Conservation (phyloP, 2,888 invertebrate species). For the Icerya purchasi region DNA sequence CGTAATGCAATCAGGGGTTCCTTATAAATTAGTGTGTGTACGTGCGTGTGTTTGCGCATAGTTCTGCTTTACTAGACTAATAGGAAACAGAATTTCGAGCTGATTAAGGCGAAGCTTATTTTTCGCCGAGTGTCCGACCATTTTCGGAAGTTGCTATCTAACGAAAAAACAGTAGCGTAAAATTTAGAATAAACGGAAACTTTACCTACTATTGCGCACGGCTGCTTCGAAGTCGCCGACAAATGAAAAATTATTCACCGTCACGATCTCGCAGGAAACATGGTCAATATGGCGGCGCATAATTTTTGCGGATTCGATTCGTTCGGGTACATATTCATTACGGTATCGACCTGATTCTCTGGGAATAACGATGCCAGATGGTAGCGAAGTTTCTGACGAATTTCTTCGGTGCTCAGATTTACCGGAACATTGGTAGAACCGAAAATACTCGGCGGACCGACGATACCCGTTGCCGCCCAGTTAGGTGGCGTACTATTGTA, state of each 20-base stretch:
- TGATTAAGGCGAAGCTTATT: too few species aligned
- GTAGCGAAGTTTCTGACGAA: conserved; percentile 56
- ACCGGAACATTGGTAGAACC: not conserved
- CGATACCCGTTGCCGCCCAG: conserved; percentile 16
- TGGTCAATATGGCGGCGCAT: conserved; percentile 61
- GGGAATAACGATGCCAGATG: conserved; percentile 82
- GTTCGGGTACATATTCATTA: conserved; percentile 69
- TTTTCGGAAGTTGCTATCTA: too few species aligned
- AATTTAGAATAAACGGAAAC: too few species aligned
- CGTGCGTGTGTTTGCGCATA: too few species aligned
- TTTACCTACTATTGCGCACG: too few species aligned
- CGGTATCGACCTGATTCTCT: conserved; percentile 66
- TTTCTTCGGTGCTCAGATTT: conserved; percentile 32
- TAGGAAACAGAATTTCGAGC: too few species aligned
- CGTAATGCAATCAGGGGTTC: too few species aligned
- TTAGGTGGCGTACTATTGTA: conserved; percentile 11
- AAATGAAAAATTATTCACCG: conserved; percentile 2
- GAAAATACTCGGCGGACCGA: conserved; percentile 22
- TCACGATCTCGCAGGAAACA: conserved; percentile 24
- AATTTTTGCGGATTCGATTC: conserved; percentile 76
- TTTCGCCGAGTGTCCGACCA: too few species aligned
- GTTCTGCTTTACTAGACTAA: too few species aligned
- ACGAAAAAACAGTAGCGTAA: too few species aligned
- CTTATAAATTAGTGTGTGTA: too few species aligned
- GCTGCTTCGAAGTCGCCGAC: not conserved